A percentile compares a stretch with the other conserved stretches of the same genome.
phyloP scores from a whole-genome alignment of 2,888 invertebrate genomes.

The Chaetoderma sp. region DNA sequence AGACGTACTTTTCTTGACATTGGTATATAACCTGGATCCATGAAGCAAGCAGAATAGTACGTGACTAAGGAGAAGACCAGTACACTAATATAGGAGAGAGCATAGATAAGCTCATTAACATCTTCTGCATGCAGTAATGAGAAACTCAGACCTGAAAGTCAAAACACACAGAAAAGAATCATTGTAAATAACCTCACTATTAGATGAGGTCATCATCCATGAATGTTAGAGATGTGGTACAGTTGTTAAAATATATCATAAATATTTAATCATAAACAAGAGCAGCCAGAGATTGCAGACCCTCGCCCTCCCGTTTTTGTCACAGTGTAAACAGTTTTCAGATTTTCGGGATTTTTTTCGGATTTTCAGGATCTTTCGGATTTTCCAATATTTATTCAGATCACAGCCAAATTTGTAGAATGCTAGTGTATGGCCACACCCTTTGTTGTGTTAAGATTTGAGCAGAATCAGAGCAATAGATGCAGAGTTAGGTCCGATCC shows the following conservation, averaged over 20 bases:
- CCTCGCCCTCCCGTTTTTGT: too few species aligned
- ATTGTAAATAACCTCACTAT: not conserved
- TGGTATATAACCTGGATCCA: slow-evolving; percentile 60
- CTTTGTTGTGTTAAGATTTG: too few species aligned
- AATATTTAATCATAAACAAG: not conserved
- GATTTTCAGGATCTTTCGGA: too few species aligned
- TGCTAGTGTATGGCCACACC: too few species aligned
- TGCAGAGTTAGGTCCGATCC: too few species aligned
- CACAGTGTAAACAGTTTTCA: too few species aligned
- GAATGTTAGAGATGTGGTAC: not conserved
- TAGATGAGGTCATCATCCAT: not conserved
- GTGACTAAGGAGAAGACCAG: slow-evolving; percentile 48
- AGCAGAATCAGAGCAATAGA: too few species aligned
- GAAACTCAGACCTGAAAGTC: slow-evolving; percentile 44
- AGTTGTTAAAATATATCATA: too few species aligned
- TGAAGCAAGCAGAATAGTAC: slow-evolving; percentile 57
- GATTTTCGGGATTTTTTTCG: too few species aligned
- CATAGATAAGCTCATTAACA: slow-evolving; percentile 51
- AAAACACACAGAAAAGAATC: not conserved
- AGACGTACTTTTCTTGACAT: slow-evolving; percentile 21
- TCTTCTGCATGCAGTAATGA: slow-evolving; percentile 43
- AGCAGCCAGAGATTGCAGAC: too few species aligned
- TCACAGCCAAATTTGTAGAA: too few species aligned
- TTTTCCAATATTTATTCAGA: too few species aligned
- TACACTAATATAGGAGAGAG: slow-evolving; percentile 44